Evolutionary conservation across 2,888 invertebrate species (phyloP), one percentile per base, ranked within the genome.

Genomic region (Hesperia comma): DNA sequence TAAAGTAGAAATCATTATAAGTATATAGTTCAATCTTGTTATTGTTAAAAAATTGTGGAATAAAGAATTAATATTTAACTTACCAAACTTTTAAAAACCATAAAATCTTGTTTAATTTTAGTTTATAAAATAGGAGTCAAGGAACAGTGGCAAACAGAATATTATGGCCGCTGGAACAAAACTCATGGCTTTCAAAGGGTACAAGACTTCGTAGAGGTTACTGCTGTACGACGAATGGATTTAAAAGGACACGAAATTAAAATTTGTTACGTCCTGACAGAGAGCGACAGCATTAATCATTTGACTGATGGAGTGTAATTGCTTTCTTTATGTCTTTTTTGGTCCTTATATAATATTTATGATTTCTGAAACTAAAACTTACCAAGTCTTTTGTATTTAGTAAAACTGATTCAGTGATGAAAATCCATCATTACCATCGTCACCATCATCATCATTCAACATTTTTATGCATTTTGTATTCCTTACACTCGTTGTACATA

Each of bases 201-300:
- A 12, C 68, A 70, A 1, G 64, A 75, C 21, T 71, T 79, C 43
- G 63, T 70, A 6, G 77, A 82, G 40, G 76, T 86, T 0, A 79
- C 79, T 6, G 83, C 90, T 6, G 75, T 85, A 68, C 80, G 93
- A 66, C 84, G 95, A 72, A 78, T 83, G 19, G 81, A 94, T 82
- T 83, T 95, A 37, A 74, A 84, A 40, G 84, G 88, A 54, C 85
- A 82, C 43, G 81, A 83, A 73, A 85, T 95, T 21, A 90, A 88
- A 54, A 90, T 94, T 33, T 93, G 94, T 69, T 92, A 94, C 68
- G 95, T 95, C 7, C 80, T 95, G 0, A 95, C 95, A 3, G 90
- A 94, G 73, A 93, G 93, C 70, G 93, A 94, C 72, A 94, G 94
- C 60, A 83, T 94, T 15, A 87, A 94, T 70, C 95, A 95, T 82